Conservation (phyloP, 2,888 invertebrate genomes). For the Agrochola litura region DNA sequence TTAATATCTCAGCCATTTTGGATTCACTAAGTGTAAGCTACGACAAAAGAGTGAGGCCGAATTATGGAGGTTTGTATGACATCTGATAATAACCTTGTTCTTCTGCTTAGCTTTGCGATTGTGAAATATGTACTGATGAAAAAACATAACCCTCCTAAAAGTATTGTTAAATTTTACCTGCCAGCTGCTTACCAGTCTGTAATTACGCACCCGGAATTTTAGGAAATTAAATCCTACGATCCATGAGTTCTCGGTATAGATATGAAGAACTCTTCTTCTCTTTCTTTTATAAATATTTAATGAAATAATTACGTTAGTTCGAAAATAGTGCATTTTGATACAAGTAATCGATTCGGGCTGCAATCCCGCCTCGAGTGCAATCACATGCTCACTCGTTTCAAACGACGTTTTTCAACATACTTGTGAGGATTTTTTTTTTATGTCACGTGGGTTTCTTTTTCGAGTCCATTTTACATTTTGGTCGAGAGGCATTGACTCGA, state of each 20-base stretch:
- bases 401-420: not conserved
- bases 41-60: conserved; percentile 99
- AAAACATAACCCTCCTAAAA: not conserved
- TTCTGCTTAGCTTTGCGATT: conserved; percentile 54
- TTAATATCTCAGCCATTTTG: conserved; percentile 98
- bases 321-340: not conserved
- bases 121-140: not conserved
- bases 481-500: not conserved
- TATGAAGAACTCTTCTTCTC: not conserved
- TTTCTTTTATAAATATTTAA: not conserved
- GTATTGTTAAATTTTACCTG: not conserved
- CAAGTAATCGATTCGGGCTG: not conserved
- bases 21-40: conserved; percentile 98
- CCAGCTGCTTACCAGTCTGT: no score
- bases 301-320: not conserved
- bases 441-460: not conserved
- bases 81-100: conserved; percentile 23
- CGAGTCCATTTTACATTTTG: not conserved
- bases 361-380: not conserved
- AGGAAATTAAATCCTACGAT: not conserved
- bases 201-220: not conserved
- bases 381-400: not conserved
- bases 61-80: conserved; percentile 96
- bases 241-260: no score
- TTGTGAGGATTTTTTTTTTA: no score